These are phyloP conservation scores for Characodon lateralis DNA, from an alignment of 2,797 vertebrate species.

Conservation along the genomic window DNA sequence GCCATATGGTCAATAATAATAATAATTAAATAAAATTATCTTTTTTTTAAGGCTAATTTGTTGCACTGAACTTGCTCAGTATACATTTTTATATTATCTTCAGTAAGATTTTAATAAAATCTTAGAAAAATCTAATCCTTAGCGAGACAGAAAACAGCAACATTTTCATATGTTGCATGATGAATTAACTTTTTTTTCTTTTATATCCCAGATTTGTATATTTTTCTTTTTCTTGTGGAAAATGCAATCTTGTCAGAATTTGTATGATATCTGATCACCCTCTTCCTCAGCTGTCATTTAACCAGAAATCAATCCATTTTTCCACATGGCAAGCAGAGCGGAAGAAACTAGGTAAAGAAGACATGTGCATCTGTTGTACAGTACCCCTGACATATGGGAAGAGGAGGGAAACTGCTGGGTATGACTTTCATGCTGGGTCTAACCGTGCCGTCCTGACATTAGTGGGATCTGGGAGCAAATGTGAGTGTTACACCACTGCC, in stretches of 20 bases:
- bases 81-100: not conserved
- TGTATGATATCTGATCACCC: slow-evolving; percentile 12
- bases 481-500: slow-evolving; percentile 10
- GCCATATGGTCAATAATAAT: slow-evolving; percentile 42
- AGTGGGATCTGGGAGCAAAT: slow-evolving; percentile 35
- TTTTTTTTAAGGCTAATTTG: not conserved
- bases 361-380: slow-evolving; percentile 69
- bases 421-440: slow-evolving; percentile 60
- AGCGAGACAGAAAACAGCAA: slow-evolving; percentile 16
- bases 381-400: slow-evolving; percentile 65
- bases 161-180: not conserved
- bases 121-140: not conserved
- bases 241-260: slow-evolving; percentile 14
- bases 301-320: slow-evolving; percentile 57
- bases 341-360: slow-evolving; percentile 66
- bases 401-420: slow-evolving; percentile 56
- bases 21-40: not conserved
- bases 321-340: slow-evolving; percentile 69
- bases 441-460: slow-evolving; percentile 52
- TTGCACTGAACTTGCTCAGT: not conserved
- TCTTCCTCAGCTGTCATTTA: slow-evolving; percentile 62
- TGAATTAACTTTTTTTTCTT: slow-evolving; percentile 5
- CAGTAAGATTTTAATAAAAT: not conserved
- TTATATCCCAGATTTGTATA: slow-evolving; percentile 13
- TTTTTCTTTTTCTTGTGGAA: slow-evolving; percentile 10